Evolutionary conservation across 2,888 invertebrate species (phyloP), one percentile per base, ranked within the genome.

Genomic region (Lacanobia wlatinum): DNA sequence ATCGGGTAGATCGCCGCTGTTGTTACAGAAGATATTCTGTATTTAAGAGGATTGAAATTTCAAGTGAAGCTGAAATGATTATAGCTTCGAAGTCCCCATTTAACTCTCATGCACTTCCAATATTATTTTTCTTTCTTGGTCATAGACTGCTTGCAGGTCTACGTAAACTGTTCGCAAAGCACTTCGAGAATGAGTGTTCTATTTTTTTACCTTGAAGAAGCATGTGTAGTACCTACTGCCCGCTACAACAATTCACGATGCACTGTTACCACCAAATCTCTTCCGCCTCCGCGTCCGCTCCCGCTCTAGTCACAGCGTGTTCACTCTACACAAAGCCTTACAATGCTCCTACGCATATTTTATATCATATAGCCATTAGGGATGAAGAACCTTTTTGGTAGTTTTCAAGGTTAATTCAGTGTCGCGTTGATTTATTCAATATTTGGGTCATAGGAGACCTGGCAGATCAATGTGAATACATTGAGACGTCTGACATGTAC

Each of bases 341-440:
- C 68, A 70, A 40, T 61, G 46, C 56, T 75, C 70, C 43, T 82
- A 77, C 71, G 76, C 71, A 84, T 84, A 79, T 74, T 68, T 78
- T 80, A 84, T 73, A 56, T 59, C 67, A 73, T 78, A 75, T 59
- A 65, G 48, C 66, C 59, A 70, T 70, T 75, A 72, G 59, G 62
- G 63, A 43, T 56, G 52, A 73, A 62, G 73, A 40, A 70, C 73
- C 61, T 72, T 76, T 84, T 76, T 73, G 28, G 70, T 65, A 76
- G 48, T 68, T 84, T 79, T 82, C 38, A 72, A 74, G 63, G 53
- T 64, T 70, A 78, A 64, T 73, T 72, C n/a, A 5, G 48, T 59
- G 14, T 61, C 58, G 2, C 52, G 65, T 62, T 60, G 52, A 69
- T 82, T 58, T 71, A 72, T 76, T 71, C 6, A 46, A 59, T 46